These are phyloP conservation scores for Camelus bactrianus DNA, from an alignment of 2,113 vertebrate species.

Conservation along the genomic window DNA sequence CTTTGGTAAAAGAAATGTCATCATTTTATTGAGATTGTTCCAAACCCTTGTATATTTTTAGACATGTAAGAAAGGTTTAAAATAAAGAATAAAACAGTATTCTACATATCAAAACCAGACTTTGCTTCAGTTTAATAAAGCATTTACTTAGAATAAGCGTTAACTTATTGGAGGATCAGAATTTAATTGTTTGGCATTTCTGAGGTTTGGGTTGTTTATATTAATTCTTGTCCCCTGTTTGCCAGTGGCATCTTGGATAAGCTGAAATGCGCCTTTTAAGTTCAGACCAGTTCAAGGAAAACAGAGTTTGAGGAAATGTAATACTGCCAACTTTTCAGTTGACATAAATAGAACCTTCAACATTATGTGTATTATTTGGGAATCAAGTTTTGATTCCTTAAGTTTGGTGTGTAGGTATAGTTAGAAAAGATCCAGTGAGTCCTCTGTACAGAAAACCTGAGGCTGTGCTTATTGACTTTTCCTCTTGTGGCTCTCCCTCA, in stretches of 20 bases:
- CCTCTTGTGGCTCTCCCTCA: background rate
- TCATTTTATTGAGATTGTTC: conserved; percentile 84
- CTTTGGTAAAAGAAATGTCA: conserved; percentile 66
- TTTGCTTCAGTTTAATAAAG: conserved; percentile 83
- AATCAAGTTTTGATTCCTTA: conserved; percentile 50
- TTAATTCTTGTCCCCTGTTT: background rate
- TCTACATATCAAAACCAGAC: conserved; percentile 82
- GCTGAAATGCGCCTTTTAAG: conserved; percentile 29
- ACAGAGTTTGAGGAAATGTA: conserved; percentile 26
- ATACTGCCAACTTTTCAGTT: conserved; percentile 37
- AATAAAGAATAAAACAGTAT: conserved; percentile 87
- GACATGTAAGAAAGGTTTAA: conserved; percentile 86
- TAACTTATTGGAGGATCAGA: conserved; percentile 45
- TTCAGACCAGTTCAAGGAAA: conserved; percentile 44
- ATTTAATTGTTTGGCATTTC: conserved; percentile 40
- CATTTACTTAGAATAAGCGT: background rate
- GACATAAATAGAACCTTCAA: conserved; percentile 38
- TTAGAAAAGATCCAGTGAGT: conserved; percentile 5
- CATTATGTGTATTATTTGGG: background rate
- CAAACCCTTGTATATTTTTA: conserved; percentile 86
- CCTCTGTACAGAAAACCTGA: background rate
- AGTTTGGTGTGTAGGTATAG: background rate
- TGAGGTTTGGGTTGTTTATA: conserved; percentile 2
- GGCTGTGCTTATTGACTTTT: background rate
- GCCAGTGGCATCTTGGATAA: background rate